Conservation (phyloP, 2,888 invertebrate species). For the Incurvaria masculella region DNA sequence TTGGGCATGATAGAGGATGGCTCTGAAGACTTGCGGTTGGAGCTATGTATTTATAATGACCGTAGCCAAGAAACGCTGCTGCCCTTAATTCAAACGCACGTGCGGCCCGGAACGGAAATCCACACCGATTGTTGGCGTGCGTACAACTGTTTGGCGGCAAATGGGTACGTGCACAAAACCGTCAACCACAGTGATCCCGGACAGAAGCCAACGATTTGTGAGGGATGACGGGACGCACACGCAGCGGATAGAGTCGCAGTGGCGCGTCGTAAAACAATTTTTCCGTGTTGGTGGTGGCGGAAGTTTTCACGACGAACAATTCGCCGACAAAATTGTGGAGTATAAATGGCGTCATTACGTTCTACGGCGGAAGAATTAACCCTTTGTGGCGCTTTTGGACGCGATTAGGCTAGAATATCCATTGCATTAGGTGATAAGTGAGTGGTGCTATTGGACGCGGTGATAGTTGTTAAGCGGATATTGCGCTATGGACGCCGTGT, state of each 20-base stretch:
- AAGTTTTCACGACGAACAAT: no score
- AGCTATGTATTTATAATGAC: slow-evolving; percentile 18
- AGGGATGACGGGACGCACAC: slow-evolving; percentile 9
- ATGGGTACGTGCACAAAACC: slow-evolving; percentile 14
- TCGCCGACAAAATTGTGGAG: no score
- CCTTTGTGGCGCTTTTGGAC: no score
- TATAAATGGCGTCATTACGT: no score
- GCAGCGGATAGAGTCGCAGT: slow-evolving; percentile 8
- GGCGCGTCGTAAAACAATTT: background rate
- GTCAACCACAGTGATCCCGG: slow-evolving; percentile 12
- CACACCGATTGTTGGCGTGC: background rate
- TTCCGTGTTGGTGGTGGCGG: no score
- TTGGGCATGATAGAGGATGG: slow-evolving; percentile 20
- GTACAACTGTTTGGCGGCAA: slow-evolving; percentile 6
- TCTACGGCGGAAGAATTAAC: no score
- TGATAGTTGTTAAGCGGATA: no score
- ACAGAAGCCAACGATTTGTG: slow-evolving; percentile 8
- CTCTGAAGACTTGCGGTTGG: slow-evolving; percentile 18
- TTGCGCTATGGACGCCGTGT: no score
- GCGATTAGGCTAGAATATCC: no score
- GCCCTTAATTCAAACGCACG: background rate
- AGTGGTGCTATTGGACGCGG: no score
- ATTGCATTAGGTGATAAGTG: no score
- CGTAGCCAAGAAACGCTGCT: background rate
- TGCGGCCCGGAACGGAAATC: background rate